Conservation (phyloP, 1,140 invertebrate species). For the Platyscapa corneri region DNA sequence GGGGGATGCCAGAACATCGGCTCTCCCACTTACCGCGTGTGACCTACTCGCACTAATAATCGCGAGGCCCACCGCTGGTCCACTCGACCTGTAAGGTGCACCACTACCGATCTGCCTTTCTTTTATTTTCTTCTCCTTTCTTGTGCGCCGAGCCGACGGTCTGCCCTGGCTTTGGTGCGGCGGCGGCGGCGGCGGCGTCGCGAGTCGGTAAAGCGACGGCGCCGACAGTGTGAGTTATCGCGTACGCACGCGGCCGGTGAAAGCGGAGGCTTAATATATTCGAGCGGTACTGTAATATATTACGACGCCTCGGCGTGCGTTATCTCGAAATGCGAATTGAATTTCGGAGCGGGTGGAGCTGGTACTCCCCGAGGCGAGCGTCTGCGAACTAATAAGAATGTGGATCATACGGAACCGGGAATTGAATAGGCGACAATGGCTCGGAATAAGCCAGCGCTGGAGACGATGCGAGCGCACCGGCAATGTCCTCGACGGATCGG, state of each 20-base stretch:
- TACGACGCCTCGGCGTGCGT: no score
- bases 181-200: no score
- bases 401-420: not conserved
- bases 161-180: not conserved
- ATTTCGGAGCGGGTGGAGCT: no score
- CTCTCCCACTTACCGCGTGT: constrained; percentile 37
- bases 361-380: no score
- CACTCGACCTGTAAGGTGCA: constrained; percentile 42
- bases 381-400: not conserved
- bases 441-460: no score
- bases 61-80: constrained; percentile 50
- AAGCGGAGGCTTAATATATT: not conserved
- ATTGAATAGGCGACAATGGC: not conserved
- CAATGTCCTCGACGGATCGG: not conserved
- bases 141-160: not conserved
- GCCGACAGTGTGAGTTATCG: no score
- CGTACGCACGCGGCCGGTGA: not conserved
- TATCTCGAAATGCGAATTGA: no score
- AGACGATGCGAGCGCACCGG: no score
- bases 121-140: not conserved
- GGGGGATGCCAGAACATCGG: constrained; percentile 45
- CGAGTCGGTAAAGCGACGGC: no score
- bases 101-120: not conserved
- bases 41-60: constrained; percentile 45
- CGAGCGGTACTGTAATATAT: no score